Evolutionary conservation across 1,140 invertebrate genomes (phyloP), one percentile per base, ranked within the genome.

Genomic region (Nautilus pompilius): DNA sequence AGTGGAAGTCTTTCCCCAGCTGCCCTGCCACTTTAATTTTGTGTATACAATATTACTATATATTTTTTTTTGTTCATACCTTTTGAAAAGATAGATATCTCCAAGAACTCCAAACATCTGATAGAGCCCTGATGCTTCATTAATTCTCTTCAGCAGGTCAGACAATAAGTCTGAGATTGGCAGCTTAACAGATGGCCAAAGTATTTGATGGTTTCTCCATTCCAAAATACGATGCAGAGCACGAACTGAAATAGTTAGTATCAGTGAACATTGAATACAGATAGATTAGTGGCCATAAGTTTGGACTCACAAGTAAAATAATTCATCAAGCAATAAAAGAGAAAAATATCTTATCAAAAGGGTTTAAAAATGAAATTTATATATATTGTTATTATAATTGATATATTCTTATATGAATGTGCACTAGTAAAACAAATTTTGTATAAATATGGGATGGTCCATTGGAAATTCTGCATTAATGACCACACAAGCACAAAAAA

Each of bases 71-170:
- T n/a, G n/a, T n/a, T n/a, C 74, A 71, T 67, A 80, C 78, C 69
- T 59, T 58, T 71, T 62, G 36, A 80, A 62, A 36, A 75, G 46
- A 3, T 76, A 65, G 30, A 71, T 41, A 28, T 69, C 67, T 32
- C 62, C 62, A n/a, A 68, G 65, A 15, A 76, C 67, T 32, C 74
- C 74, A 71, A 85, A 84, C 84, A 85, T 85, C 68, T 85, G 84
- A 67, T 85, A 85, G 8, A 73, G 74, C 22, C 82, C 84, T 1
- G 84, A 83, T 0, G 80, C 84, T 65, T 85, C 82, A 68, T 85
- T 85, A 13, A 85, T 75, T 58, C 84, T 67, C 46, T 76, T 80
- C 17, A 85, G 54, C 0, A 84, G 59, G 20, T 66, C 58, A 55
- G 75, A 77, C 8, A 83, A 49, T 10, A 85, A 68, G 34, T 83